phyloP scores from a whole-genome alignment of 2,113 vertebrate genomes.

The Labeo catla region DNA sequence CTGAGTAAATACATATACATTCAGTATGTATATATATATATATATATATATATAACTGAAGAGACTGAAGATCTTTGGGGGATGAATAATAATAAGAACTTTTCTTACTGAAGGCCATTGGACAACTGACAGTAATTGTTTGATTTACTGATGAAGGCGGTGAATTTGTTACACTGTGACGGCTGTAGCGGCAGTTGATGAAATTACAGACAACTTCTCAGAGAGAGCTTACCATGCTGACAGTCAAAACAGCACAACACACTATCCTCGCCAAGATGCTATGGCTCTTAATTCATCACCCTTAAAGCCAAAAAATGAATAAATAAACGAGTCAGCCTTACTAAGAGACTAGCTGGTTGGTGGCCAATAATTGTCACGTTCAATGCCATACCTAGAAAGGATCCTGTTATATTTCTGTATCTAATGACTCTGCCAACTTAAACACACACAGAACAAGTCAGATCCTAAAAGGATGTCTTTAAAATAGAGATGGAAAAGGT shows the following conservation, averaged over 20 bases:
- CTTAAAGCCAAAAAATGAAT: background rate
- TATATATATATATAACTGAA: too few relatives aligned
- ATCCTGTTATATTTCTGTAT: background rate
- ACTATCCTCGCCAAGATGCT: background rate
- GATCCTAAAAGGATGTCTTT: conserved; percentile 3
- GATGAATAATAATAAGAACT: background rate
- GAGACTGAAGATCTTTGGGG: background rate
- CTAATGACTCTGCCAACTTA: background rate
- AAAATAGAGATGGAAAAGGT: conserved; percentile 24
- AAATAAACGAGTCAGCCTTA: background rate
- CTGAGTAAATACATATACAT: too few relatives aligned
- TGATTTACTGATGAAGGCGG: background rate
- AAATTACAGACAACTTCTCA: conserved; percentile 6
- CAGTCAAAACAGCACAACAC: background rate
- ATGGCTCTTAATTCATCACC: background rate
- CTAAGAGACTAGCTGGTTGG: background rate
- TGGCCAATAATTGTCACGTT: background rate
- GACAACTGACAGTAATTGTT: background rate
- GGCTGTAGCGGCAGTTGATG: background rate
- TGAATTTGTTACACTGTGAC: background rate
- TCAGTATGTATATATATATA: too few relatives aligned
- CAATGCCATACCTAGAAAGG: background rate
- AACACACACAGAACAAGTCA: background rate
- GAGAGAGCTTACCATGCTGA: background rate
- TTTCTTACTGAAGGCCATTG: background rate